phyloP scores from a whole-genome alignment of 2,888 invertebrate genomes.

The Lepidonotus clava region DNA sequence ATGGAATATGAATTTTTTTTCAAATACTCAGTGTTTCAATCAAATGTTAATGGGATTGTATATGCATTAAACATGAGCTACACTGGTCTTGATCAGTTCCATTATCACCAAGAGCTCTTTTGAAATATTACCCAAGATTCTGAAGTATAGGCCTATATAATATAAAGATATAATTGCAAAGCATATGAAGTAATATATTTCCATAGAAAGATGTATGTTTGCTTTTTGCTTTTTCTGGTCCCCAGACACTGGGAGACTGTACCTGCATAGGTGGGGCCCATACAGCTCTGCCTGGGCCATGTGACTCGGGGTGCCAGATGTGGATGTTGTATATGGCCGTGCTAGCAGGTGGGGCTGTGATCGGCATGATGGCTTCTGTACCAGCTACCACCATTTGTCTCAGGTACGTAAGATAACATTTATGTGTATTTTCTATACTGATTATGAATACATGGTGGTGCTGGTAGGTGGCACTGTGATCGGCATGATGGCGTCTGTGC shows the following conservation, averaged over 20 bases:
- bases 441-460: conserved; percentile 31
- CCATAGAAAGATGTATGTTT: conserved; percentile 56
- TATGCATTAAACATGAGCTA: too few relatives aligned
- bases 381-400: conserved; percentile 28
- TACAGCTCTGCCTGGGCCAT: neutral
- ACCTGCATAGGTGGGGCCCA: neutral
- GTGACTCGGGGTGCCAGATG: neutral
- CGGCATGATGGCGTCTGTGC: conserved; percentile 38
- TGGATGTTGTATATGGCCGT: conserved; percentile 19
- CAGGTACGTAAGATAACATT: too few relatives aligned
- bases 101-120: too few relatives aligned
- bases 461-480: neutral
- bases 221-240: conserved; percentile 13
- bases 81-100: too few relatives aligned
- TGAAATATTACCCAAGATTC: too few relatives aligned
- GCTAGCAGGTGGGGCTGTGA: neutral
- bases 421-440: too few relatives aligned
- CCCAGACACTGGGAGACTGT: conserved; percentile 51
- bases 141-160: too few relatives aligned
- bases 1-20: too few relatives aligned
- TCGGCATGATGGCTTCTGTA: conserved; percentile 38
- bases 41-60: too few relatives aligned
- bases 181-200: too few relatives aligned
- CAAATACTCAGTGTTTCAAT: too few relatives aligned
- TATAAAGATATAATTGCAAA: too few relatives aligned